Conservation (phyloP, 2,888 invertebrate genomes). For the Nemotelus nigrinus region DNA sequence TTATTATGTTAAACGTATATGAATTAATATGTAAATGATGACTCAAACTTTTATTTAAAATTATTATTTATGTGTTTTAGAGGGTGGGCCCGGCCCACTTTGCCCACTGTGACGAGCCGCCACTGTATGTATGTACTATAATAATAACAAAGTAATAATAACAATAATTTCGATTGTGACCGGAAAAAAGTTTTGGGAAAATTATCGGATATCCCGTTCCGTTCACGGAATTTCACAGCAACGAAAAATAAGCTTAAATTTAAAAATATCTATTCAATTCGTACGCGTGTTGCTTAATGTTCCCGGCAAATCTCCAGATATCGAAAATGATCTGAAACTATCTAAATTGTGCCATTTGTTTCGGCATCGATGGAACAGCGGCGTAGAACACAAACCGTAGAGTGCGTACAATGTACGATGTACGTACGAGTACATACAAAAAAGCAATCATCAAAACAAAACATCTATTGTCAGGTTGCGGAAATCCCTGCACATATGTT, state of each 20-base stretch:
- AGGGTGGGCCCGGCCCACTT: too few species aligned
- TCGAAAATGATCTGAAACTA: background rate
- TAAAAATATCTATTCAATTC: too few species aligned
- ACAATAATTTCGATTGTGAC: too few species aligned
- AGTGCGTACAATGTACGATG: background rate
- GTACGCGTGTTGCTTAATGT: too few species aligned
- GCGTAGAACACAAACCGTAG: too few species aligned
- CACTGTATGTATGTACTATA: too few species aligned
- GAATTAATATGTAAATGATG: too few species aligned
- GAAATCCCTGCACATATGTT: slow-evolving; percentile 37
- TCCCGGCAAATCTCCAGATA: background rate
- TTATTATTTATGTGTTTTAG: too few species aligned
- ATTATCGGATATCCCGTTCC: slow-evolving; percentile 18
- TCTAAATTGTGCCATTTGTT: background rate
- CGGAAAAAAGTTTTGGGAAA: background rate
- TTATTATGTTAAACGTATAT: too few species aligned
- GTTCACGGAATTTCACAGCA: slow-evolving; percentile 5
- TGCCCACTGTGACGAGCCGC: too few species aligned
- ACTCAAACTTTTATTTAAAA: too few species aligned
- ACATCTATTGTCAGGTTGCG: slow-evolving; percentile 40
- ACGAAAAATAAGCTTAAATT: background rate
- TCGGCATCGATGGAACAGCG: background rate
- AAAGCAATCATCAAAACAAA: slow-evolving; percentile 38
- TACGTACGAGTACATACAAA: slow-evolving; percentile 3
- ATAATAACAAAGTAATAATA: too few species aligned